phyloP scores from a whole-genome alignment of 2,888 invertebrate genomes.

The Lasioglossum vierecki region DNA sequence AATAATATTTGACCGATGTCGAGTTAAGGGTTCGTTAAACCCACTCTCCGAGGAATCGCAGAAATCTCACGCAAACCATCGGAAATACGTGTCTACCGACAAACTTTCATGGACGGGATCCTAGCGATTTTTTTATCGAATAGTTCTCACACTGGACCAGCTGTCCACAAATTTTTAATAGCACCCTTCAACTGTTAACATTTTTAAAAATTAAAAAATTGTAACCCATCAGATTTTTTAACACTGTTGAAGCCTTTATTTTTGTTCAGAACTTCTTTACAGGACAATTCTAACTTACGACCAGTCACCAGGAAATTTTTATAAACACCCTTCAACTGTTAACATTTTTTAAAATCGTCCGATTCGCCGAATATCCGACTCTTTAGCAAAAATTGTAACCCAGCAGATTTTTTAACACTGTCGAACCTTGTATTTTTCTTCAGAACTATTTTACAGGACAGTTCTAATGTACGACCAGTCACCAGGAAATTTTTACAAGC shows the following conservation, averaged over 20 bases:
- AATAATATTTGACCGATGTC: conserved; percentile 51
- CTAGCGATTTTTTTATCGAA: background rate
- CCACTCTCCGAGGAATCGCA: conserved; percentile 7
- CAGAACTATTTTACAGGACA: background rate
- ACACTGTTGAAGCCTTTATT: too few relatives aligned
- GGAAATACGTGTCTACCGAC: background rate
- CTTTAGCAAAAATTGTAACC: too few relatives aligned
- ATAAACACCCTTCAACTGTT: too few relatives aligned
- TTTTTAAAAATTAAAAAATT: too few relatives aligned
- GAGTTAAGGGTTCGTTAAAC: conserved; percentile 42
- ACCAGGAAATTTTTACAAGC: background rate
- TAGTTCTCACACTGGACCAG: too few relatives aligned
- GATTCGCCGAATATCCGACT: too few relatives aligned
- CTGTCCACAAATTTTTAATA: background rate
- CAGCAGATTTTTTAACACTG: too few relatives aligned
- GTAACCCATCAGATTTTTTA: too few relatives aligned
- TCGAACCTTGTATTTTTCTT: too few relatives aligned
- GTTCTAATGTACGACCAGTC: background rate
- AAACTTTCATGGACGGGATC: background rate
- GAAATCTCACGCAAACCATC: background rate
- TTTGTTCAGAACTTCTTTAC: background rate
- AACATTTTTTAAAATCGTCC: too few relatives aligned
- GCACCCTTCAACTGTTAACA: too few relatives aligned
- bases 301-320: background rate
- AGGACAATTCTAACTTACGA: background rate